These are phyloP conservation scores for Microctonus aethiopoides DNA, from an alignment of 2,888 invertebrate genomes.

Conservation along the genomic window DNA sequence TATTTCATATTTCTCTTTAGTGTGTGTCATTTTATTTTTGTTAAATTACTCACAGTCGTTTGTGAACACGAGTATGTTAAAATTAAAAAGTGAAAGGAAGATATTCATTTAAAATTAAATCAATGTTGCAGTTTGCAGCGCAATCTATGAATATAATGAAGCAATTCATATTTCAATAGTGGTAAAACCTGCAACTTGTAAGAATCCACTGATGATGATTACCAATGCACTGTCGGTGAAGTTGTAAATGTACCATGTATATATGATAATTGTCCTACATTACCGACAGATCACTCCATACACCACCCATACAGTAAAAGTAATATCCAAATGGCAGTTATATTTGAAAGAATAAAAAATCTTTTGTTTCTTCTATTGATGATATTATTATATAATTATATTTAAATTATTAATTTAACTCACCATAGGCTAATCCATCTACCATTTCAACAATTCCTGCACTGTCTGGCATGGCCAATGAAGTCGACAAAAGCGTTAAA, in stretches of 20 bases:
- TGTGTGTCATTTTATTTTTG: no score
- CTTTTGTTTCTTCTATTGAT: no score
- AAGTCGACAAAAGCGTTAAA: conserved; percentile 32
- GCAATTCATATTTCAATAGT: no score
- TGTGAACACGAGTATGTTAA: neutral
- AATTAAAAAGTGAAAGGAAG: conserved; percentile 19
- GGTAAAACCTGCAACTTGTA: no score
- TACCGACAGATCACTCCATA: no score
- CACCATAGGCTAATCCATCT: conserved; percentile 65
- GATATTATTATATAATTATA: neutral
- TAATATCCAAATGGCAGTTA: no score
- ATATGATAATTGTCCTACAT: no score
- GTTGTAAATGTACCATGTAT: no score
- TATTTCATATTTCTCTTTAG: neutral
- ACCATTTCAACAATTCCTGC: conserved; percentile 65
- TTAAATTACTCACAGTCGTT: neutral
- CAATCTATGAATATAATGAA: conserved; percentile 1
- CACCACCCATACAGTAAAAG: no score
- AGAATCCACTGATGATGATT: no score
- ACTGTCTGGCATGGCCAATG: conserved; percentile 57
- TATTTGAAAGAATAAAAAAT: neutral
- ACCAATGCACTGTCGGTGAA: no score
- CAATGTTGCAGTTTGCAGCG: neutral
- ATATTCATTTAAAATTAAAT: neutral
- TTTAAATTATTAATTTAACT: conserved; percentile 37